phyloP scores from a whole-genome alignment of 2,888 invertebrate species.

The Xestia c-nigrum region DNA sequence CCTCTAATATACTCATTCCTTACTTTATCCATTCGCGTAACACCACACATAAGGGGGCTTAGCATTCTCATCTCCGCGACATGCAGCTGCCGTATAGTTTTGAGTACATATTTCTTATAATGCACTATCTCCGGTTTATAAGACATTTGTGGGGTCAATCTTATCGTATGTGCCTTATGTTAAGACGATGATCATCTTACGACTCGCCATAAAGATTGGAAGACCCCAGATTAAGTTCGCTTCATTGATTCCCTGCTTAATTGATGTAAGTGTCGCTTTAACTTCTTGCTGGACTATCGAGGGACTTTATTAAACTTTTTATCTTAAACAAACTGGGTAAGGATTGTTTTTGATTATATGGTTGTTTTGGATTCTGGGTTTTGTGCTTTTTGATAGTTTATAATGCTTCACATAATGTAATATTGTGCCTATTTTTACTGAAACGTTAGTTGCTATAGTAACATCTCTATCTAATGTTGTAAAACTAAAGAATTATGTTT shows the following conservation, averaged over 20 bases:
- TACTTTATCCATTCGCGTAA: too few species aligned
- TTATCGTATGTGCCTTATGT: slow-evolving; percentile 50
- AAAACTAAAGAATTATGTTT: not conserved
- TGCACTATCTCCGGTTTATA: not conserved
- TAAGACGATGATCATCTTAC: slow-evolving; percentile 35
- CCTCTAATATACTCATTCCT: too few species aligned
- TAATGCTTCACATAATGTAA: not conserved
- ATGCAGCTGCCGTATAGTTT: too few species aligned
- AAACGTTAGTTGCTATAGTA: not conserved
- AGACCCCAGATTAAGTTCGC: slow-evolving; percentile 41
- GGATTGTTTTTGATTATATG: slow-evolving; percentile 1
- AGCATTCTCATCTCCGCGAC: too few species aligned
- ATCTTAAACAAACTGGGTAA: slow-evolving; percentile 12
- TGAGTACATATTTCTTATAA: not conserved
- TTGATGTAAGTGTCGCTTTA: slow-evolving; percentile 51
- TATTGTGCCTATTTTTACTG: not conserved
- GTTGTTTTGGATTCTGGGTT: not conserved
- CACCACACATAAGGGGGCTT: too few species aligned
- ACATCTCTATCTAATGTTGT: not conserved
- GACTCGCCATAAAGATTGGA: slow-evolving; percentile 40
- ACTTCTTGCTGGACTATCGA: not conserved
- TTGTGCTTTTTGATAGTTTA: not conserved
- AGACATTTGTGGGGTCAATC: slow-evolving; percentile 25
- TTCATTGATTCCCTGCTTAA: slow-evolving; percentile 50
- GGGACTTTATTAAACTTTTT: slow-evolving; percentile 4